phyloP scores from a whole-genome alignment of 2,113 vertebrate genomes.

The Rhea americana region DNA sequence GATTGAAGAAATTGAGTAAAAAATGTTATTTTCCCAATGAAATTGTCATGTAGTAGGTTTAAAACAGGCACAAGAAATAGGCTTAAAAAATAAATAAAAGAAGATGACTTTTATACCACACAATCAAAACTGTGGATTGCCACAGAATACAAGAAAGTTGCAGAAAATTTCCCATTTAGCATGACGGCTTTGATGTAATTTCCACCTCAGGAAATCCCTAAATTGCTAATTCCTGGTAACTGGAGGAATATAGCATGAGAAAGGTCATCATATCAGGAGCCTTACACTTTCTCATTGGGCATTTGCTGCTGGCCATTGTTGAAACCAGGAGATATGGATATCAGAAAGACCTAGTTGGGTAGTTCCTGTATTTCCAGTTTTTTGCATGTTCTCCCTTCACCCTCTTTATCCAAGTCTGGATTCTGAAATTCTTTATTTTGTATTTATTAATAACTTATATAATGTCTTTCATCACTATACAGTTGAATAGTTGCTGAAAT shows the following conservation, averaged over 20 bases:
- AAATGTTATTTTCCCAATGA: neutral
- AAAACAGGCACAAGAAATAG: neutral
- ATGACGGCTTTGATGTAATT: neutral
- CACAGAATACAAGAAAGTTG: neutral
- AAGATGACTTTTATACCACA: neutral
- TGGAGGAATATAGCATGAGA: neutral
- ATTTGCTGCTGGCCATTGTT: neutral
- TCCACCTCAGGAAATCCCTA: neutral
- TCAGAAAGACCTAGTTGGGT: neutral
- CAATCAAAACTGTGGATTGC: neutral
- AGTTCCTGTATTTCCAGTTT: neutral
- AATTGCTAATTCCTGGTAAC: neutral
- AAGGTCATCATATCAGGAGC: neutral
- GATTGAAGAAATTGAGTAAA: neutral
- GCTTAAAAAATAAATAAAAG: neutral
- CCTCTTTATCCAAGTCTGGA: neutral
- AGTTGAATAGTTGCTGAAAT: neutral
- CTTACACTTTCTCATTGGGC: neutral
- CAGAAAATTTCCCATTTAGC: neutral
- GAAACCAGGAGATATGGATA: neutral
- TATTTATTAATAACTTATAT: neutral
- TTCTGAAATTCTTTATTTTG: neutral
- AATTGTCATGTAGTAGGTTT: neutral
- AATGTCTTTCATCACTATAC: neutral
- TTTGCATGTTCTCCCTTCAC: neutral